phyloP scores from a whole-genome alignment of 2,888 invertebrate species.

The Dynastes grantii region DNA sequence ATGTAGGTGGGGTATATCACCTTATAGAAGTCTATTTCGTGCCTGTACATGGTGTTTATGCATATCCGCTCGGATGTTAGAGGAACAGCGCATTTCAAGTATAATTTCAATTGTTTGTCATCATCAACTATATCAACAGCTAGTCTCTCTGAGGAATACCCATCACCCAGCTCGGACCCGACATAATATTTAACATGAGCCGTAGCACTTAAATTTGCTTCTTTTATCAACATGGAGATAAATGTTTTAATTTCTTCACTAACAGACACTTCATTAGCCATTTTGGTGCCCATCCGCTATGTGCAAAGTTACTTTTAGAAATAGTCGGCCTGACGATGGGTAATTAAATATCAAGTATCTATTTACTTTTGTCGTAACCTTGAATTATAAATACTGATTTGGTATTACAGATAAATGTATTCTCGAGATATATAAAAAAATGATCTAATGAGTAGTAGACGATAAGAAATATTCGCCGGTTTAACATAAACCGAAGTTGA shows the following conservation, averaged over 20 bases:
- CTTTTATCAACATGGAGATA: too few species aligned
- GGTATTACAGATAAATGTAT: neutral
- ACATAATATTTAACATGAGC: neutral
- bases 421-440: neutral
- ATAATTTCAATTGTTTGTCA: constrained; percentile 29
- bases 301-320: too few species aligned
- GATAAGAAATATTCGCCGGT: too few species aligned
- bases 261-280: too few species aligned
- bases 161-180: constrained; percentile 44
- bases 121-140: constrained; percentile 33
- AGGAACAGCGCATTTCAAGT: constrained; percentile 38
- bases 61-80: neutral
- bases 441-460: neutral
- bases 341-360: too few species aligned
- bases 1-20: constrained; percentile 28
- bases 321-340: too few species aligned
- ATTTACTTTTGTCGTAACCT: too few species aligned
- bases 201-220: too few species aligned
- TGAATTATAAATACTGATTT: too few species aligned
- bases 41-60: constrained; percentile 10
- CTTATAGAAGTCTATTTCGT: constrained; percentile 43
- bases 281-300: too few species aligned
- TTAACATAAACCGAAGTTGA: too few species aligned
- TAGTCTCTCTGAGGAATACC: constrained; percentile 36
- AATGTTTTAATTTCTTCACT: too few species aligned